Percentiles rank a stretch among this genome's conserved stretches.
Evolutionary conservation across 2,113 vertebrate species (phyloP).

Genomic region (Hypocryptadius cinnamomeus): DNA sequence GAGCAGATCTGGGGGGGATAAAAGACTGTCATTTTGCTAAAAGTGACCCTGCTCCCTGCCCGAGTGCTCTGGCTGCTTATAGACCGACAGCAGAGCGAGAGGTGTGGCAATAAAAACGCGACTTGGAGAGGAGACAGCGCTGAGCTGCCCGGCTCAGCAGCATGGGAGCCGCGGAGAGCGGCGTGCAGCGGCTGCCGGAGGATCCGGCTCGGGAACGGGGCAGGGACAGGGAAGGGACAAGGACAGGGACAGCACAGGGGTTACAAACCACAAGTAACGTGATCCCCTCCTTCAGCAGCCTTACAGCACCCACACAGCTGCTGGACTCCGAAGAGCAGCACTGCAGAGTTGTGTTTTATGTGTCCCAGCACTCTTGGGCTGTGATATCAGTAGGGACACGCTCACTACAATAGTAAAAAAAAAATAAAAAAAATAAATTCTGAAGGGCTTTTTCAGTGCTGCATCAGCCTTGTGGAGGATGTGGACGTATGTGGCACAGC

Average conservation of each 20-base stretch:
- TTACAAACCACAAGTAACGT: rapidly evolving
- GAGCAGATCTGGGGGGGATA: too few species aligned
- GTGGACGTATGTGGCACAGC: neutral
- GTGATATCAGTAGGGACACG: rapidly evolving
- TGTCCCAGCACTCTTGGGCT: neutral
- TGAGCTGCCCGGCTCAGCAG: neutral
- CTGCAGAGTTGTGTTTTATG: neutral
- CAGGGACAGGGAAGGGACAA: neutral
- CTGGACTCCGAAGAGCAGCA: neutral
- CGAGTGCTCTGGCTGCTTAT: neutral
- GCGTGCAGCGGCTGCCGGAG: rapidly evolving
- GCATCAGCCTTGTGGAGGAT: neutral
- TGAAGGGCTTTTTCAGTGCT: neutral
- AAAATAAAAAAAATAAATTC: neutral
- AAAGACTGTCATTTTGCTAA: too few species aligned
- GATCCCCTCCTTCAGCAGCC: rapidly evolving
- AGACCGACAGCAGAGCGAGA: too few species aligned
- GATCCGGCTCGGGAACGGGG: rapidly evolving
- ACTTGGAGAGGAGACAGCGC: neutral
- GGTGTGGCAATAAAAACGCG: neutral
- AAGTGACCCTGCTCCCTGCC: neutral
- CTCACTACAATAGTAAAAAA: neutral
- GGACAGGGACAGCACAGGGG: neutral
- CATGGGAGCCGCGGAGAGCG: rapidly evolving
- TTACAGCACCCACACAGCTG: rapidly evolving